Conservation (phyloP, 2,888 invertebrate genomes). For the Rhabditoides inermis region DNA sequence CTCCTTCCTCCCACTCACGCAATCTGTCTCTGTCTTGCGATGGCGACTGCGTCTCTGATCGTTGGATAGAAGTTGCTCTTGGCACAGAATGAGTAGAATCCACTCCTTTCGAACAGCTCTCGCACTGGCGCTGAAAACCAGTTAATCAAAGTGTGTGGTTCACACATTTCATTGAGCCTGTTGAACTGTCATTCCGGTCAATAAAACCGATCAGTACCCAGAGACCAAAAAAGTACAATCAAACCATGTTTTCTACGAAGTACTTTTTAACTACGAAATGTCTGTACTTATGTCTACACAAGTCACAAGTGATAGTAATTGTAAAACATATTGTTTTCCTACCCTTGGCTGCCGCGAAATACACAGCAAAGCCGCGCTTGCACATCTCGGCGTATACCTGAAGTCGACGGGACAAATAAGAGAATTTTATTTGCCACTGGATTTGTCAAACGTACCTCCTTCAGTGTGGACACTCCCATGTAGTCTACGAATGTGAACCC, state of each 20-base stretch:
- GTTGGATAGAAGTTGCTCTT: slow-evolving; percentile 51
- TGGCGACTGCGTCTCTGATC: slow-evolving; percentile 46
- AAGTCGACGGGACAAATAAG: slow-evolving; percentile 7
- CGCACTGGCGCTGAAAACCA: slow-evolving; percentile 39
- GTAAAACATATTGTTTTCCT: background rate
- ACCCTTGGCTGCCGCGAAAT: slow-evolving; percentile 50
- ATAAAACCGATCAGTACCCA: too few relatives aligned
- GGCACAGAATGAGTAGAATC: slow-evolving; percentile 43
- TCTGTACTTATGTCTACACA: too few relatives aligned
- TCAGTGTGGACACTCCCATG: slow-evolving; percentile 50
- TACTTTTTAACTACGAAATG: too few relatives aligned
- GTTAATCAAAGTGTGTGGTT: too few relatives aligned
- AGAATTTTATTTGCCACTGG: too few relatives aligned
- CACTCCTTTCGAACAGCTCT: slow-evolving; percentile 43
- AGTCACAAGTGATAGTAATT: too few relatives aligned
- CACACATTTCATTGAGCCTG: too few relatives aligned
- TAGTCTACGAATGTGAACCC: slow-evolving; percentile 51
- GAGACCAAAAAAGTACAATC: too few relatives aligned
- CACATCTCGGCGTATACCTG: slow-evolving; percentile 36
- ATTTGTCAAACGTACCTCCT: slow-evolving; percentile 30
- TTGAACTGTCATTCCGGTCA: too few relatives aligned
- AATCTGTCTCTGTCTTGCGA: slow-evolving; percentile 38
- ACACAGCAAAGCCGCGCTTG: slow-evolving; percentile 39
- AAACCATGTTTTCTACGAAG: too few relatives aligned
- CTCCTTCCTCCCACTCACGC: slow-evolving; percentile 6